A percentile compares a stretch with the other conserved stretches of the same genome.
Evolutionary conservation across 2,888 invertebrate genomes (phyloP).

Genomic region (Spicauda simplicius): DNA sequence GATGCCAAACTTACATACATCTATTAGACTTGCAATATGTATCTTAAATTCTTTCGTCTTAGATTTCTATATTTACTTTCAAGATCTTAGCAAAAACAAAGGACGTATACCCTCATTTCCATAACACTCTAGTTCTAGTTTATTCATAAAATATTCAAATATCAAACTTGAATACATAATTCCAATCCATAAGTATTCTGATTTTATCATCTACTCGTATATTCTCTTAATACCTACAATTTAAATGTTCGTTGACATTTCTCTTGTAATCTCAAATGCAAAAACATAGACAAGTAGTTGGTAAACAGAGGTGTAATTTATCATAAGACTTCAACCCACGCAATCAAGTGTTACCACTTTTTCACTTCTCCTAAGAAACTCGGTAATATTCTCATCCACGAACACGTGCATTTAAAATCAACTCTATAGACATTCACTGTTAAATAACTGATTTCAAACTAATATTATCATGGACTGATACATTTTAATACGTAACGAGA

Average conservation of each 20-base stretch:
- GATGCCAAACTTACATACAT: slow-evolving; percentile 22
- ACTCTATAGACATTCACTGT: background rate
- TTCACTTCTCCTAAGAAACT: slow-evolving; percentile 29
- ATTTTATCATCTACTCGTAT: background rate
- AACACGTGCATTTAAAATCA: slow-evolving; percentile 1
- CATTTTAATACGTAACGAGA: too few species aligned
- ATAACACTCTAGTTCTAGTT: too few species aligned
- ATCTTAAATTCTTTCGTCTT: too few species aligned
- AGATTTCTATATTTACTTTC: too few species aligned
- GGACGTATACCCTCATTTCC: too few species aligned
- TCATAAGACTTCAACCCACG: slow-evolving; percentile 13
- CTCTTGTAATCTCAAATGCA: slow-evolving; percentile 4
- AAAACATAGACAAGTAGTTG: slow-evolving; percentile 12
- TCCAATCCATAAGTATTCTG: background rate
- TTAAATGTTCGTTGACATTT: slow-evolving; percentile 5
- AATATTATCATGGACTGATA: too few species aligned
- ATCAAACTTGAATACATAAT: background rate
- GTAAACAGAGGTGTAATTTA: slow-evolving; percentile 11
- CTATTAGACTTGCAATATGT: too few species aligned
- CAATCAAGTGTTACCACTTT: slow-evolving; percentile 33
- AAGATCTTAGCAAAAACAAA: too few species aligned
- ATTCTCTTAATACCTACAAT: background rate
- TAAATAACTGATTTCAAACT: too few species aligned
- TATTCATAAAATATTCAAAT: background rate
- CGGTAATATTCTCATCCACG: slow-evolving; percentile 11